A percentile compares a stretch with the other conserved stretches of the same genome.
These are phyloP conservation scores for Actenoides hombroni DNA, from an alignment of 2,113 vertebrate genomes.

Conservation along the genomic window DNA sequence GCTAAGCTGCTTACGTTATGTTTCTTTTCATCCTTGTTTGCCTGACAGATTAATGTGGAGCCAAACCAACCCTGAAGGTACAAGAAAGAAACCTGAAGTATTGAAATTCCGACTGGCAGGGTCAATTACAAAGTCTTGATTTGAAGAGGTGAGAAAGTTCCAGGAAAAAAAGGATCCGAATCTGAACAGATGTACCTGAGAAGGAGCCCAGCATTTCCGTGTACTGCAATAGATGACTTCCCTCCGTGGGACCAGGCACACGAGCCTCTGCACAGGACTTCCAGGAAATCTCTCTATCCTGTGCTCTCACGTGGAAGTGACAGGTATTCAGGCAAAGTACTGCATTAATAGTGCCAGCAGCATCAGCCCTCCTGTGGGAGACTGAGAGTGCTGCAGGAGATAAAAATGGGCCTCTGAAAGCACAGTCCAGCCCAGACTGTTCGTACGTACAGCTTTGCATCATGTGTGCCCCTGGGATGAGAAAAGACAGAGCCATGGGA, in stretches of 20 bases:
- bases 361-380: background rate
- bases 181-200: background rate
- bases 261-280: background rate
- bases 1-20: constrained; percentile 12
- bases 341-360: background rate
- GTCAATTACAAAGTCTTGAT: constrained; percentile 7
- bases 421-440: background rate
- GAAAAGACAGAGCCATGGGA: background rate
- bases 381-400: background rate
- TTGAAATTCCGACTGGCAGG: background rate
- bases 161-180: background rate
- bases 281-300: background rate
- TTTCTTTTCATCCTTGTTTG: constrained; percentile 22
- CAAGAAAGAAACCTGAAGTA: background rate
- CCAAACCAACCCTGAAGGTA: background rate
- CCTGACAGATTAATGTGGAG: background rate
- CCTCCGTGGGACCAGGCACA: background rate
- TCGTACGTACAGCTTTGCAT: background rate
- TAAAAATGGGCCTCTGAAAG: background rate
- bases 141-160: background rate
- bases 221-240: background rate
- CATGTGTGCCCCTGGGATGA: background rate
- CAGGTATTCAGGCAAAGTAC: background rate
- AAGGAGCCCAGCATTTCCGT: background rate
- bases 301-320: background rate